A percentile compares a stretch with the other conserved stretches of the same genome.
These are phyloP conservation scores for Poecilia latipinna DNA, from an alignment of 2,113 vertebrate species.

Conservation along the genomic window DNA sequence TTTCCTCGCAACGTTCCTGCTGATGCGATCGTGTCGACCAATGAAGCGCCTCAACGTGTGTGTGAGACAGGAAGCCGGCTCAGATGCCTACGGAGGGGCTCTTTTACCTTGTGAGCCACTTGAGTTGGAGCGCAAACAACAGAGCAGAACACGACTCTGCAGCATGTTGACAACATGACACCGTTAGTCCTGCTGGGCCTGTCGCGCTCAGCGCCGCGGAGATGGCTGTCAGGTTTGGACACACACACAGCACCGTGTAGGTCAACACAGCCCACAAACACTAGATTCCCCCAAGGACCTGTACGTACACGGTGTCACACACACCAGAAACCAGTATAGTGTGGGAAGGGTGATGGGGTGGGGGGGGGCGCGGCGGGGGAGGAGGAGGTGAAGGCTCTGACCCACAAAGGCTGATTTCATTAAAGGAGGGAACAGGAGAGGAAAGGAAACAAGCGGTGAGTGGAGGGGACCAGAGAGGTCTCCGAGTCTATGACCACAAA, in stretches of 20 bases:
- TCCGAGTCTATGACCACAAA: slow-evolving; percentile 76
- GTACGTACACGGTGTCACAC: slow-evolving; percentile 71
- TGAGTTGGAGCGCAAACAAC: slow-evolving; percentile 29
- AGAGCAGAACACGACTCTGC: slow-evolving; percentile 34
- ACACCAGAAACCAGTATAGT: slow-evolving; percentile 55
- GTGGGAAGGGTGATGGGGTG: slow-evolving; percentile 56
- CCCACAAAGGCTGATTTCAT: slow-evolving; percentile 60
- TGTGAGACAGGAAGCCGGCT: neutral
- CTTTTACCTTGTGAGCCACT: neutral
- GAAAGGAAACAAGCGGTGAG: slow-evolving; percentile 31
- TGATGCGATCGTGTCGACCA: neutral
- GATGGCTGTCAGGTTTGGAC: slow-evolving; percentile 71
- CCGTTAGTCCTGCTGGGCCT: slow-evolving; percentile 58
- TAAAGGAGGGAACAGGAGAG: slow-evolving; percentile 41
- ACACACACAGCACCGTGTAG: slow-evolving; percentile 69
- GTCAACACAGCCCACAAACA: slow-evolving; percentile 76
- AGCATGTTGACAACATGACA: slow-evolving; percentile 59
- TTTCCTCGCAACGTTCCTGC: neutral
- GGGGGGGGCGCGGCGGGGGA: slow-evolving; percentile 2
- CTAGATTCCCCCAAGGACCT: slow-evolving; percentile 75
- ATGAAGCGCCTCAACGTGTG: neutral
- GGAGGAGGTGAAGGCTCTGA: slow-evolving; percentile 38
- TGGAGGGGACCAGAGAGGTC: slow-evolving; percentile 50
- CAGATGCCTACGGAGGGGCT: neutral
- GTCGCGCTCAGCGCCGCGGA: slow-evolving; percentile 60